A percentile compares a stretch with the other conserved stretches of the same genome.
These are phyloP conservation scores for Cryptocephalus moraei DNA, from an alignment of 2,888 invertebrate species.

Conservation along the genomic window DNA sequence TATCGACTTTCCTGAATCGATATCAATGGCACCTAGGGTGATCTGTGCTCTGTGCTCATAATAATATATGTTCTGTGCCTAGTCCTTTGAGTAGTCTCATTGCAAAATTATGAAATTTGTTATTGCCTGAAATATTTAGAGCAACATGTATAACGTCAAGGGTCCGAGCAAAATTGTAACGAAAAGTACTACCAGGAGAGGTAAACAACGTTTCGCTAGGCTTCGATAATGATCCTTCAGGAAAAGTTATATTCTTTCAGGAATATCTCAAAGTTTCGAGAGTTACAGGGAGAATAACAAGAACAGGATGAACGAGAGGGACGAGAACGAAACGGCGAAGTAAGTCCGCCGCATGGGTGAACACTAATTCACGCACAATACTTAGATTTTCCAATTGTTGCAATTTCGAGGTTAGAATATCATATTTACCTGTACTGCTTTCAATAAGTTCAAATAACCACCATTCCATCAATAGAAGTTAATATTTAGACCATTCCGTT, in stretches of 20 bases:
- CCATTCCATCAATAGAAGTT: neutral
- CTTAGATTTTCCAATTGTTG: no score
- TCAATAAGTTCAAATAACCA: no score
- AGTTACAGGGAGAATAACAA: conserved; percentile 62
- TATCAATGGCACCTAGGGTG: no score
- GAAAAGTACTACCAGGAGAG: conserved; percentile 71
- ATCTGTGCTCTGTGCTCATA: no score
- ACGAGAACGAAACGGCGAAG: conserved; percentile 57
- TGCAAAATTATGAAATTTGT: no score
- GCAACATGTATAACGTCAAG: conserved; percentile 73
- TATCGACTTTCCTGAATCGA: no score
- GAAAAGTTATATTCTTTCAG: conserved; percentile 34
- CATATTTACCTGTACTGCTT: no score
- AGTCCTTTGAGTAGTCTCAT: no score
- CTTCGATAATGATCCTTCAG: neutral
- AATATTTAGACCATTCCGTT: conserved; percentile 2
- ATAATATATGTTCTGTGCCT: no score
- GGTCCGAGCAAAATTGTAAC: conserved; percentile 83
- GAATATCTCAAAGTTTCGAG: conserved; percentile 73
- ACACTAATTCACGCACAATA: no score
- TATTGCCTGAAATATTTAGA: no score
- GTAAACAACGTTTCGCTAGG: conserved; percentile 15
- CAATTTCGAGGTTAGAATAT: no score
- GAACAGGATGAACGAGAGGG: conserved; percentile 56
- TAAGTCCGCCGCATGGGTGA: conserved; percentile 31